Base-by-base conservation (phyloP, 1,140 invertebrate genomes). In the Drosophila kohkoa region DNA sequence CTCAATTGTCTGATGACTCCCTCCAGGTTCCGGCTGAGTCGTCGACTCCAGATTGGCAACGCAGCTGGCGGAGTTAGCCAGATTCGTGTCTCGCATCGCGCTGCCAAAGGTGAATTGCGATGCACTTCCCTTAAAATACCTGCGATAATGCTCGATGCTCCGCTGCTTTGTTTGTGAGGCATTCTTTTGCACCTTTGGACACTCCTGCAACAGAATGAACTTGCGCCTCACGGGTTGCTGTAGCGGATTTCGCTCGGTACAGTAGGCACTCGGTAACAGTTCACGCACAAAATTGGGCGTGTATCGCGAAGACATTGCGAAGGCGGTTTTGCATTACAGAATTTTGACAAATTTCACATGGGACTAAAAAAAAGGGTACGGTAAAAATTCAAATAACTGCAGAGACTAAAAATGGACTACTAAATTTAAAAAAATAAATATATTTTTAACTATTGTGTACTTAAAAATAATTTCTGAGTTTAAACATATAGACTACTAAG, bases 1-100 rank as follows among this genome's bases (percentile, higher is more conserved):
- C 73, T 10, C 13, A 48, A 5, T 3, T 52, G 66, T 4, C 60
- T 60, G 20, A n/a, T 8, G 1, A 7, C 10, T 0, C 93, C 93
- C 45, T 91, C 80, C 69, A 93, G 91, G 58, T 93, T 93, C 0
- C 66, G 63, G 3, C 68, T 55, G 45, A 81, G 91, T 79, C 92
- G 91, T 6, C 93, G 79, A 38, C 93, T 93, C 93, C 93, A 93
- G 0, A 93, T 92, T 6, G 93, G 59, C 3, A 38, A 10, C 8
- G 35, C 3, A 2, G 49, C 20, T 85, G 79, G 10, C 92, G 30
- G 8, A 3, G 1, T 28, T 32, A 93, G 64, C 93, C 93, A 93
- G 16, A 92, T 93, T 90, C 93, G 92, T 58, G 92, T 92, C 64
- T 93, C 93, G 68, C 35, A 64, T 0, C 13, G 30, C 0, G 25